Evolutionary conservation across 1,140 invertebrate species (phyloP).

Genomic region (Paraescarpia echinospica): DNA sequence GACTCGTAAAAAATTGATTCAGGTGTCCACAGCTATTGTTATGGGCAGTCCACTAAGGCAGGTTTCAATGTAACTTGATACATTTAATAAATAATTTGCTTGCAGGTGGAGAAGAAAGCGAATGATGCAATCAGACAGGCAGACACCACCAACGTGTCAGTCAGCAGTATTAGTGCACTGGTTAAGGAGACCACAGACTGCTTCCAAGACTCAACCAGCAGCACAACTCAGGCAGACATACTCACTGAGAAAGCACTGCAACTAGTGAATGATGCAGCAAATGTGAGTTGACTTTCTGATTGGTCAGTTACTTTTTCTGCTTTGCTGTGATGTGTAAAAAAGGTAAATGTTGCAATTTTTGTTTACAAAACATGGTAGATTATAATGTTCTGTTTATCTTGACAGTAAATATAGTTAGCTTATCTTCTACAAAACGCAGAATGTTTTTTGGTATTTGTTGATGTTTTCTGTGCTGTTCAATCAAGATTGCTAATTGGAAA

Average conservation of each 20-base stretch:
- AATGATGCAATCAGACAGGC: background rate
- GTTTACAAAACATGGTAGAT: too few species aligned
- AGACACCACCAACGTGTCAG: background rate
- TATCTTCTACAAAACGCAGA: background rate
- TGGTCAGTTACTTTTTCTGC: background rate
- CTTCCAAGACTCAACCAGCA: background rate
- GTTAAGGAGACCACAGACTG: background rate
- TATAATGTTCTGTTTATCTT: background rate
- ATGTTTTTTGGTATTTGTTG: background rate
- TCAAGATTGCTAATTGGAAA: background rate
- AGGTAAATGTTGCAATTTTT: too few species aligned
- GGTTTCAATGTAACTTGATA: too few species aligned
- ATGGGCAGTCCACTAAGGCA: too few species aligned
- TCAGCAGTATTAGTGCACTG: background rate
- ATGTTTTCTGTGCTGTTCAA: background rate
- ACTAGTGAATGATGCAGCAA: background rate
- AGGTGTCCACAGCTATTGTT: too few species aligned
- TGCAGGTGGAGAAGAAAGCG: background rate
- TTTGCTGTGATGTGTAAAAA: background rate
- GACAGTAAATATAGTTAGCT: background rate
- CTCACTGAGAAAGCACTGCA: background rate
- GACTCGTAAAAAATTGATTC: too few species aligned
- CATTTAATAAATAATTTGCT: background rate
- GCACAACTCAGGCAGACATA: background rate
- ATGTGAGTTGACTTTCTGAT: background rate